Evolutionary conservation across 2,888 invertebrate genomes (phyloP), one percentile per base, ranked within the genome.

Genomic region (Melanophora roralis): DNA sequence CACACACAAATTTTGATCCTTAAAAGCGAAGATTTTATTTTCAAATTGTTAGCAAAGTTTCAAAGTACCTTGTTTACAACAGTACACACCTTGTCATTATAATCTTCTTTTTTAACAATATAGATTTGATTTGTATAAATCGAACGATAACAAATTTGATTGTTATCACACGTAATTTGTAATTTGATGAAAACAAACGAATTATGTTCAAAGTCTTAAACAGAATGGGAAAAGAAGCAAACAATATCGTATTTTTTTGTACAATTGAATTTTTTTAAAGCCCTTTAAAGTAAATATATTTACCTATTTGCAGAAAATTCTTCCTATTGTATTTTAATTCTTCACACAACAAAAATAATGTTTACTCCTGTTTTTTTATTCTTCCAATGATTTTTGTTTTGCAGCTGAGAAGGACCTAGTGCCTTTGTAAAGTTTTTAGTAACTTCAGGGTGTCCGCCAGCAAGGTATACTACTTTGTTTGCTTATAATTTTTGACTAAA

Each of bases 161-260:
- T 87, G 85, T 86, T 88, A 87, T 88, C 87, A 83, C 87, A 87
- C 86, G 86, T 87, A 88, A 88, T 88, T 87, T 87, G 88, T 87
- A 87, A 87, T 88, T 86, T 88, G 86, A 87, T 88, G 85, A 87
- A 87, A 87, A 87, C 87, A 87, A 87, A 88, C 86, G 86, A 87
- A 86, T 88, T 88, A 83, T 85, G 85, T 85, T 85, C 27, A 14
- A 85, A 83, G 84, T 55, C 79, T 53, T 23, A 2, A 60, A 23
- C 2, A 57, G 67, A 74, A 40, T 38, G n/a, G 11, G 2, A 60
- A 59, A 32, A 40, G 47, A 38, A 49, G 23, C 69, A 47, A 38
- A 40, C n/a, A 59, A 5, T 19, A 43, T 45, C 7, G 19, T 14
- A 40, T 5, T n/a, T n/a, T n/a, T n/a, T n/a, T n/a, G n/a, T n/a